A percentile compares a stretch with the other conserved stretches of the same genome.
Conservation (phyloP, 2,113 vertebrate genomes). For the Apodemus sylvaticus region DNA sequence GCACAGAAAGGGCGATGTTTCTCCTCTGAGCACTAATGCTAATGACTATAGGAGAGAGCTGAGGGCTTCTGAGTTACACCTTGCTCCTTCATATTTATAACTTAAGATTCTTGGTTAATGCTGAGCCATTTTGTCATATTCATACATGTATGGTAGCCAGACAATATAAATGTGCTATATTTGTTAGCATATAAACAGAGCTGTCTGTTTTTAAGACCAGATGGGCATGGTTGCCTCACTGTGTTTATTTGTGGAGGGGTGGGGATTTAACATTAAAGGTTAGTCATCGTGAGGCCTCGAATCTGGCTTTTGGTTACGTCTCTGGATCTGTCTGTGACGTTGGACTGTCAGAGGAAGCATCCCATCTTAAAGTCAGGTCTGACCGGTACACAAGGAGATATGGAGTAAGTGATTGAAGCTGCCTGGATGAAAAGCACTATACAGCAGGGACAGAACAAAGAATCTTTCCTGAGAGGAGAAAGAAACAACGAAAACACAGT, state of each 20-base stretch:
- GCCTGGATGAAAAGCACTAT: conserved; percentile 59
- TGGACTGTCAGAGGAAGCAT: neutral
- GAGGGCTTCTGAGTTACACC: conserved; percentile 26
- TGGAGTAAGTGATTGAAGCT: conserved; percentile 77
- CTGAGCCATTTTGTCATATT: neutral
- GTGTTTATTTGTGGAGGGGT: neutral
- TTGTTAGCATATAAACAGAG: neutral
- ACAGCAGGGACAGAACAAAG: conserved; percentile 68
- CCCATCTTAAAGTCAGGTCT: conserved; percentile 27
- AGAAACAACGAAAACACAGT: conserved; percentile 65
- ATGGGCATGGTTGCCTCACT: neutral
- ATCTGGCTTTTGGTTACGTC: neutral
- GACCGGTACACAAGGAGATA: conserved; percentile 64
- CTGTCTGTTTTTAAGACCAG: conserved; percentile 34
- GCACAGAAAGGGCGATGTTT: neutral
- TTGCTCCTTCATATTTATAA: conserved; percentile 38
- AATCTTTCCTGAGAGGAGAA: conserved; percentile 56
- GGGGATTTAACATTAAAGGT: neutral
- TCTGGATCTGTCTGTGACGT: conserved; percentile 34
- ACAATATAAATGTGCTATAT: neutral
- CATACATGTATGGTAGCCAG: neutral
- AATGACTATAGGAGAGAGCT: neutral
- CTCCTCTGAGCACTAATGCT: neutral
- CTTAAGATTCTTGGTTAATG: conserved; percentile 37
- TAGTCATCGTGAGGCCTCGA: neutral